Evolutionary conservation across 2,888 invertebrate species (phyloP), one percentile per base, ranked within the genome.

Genomic region (Dioctria linearis): DNA sequence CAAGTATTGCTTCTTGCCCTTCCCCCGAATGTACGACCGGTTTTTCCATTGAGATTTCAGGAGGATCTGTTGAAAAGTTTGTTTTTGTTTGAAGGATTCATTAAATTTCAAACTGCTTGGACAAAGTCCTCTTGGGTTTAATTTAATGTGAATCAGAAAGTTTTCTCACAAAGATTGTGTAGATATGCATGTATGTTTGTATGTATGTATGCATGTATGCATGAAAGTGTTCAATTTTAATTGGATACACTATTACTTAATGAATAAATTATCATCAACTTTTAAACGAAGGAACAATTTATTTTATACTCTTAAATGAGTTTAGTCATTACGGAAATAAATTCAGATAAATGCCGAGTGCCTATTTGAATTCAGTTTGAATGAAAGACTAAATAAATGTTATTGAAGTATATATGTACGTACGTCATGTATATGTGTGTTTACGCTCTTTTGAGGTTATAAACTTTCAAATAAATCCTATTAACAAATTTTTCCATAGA

Each of bases 1-100:
- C 91, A 39, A 92, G 89, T 82, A 91, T 90, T 4, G 91, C 91
- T 85, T 91, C 91, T 84, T 90, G 89, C 67, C 91, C 91, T 86
- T 91, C 91, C 3, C 91, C 91, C 25, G 91, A 90, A 85, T 92
- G 91, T 75, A 92, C 90, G 85, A 91, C 90, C 51, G 90, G 89
- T 82, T 90, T 88, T 85, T 91, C 91, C 69, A 91, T 80, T n/a
- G 69, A 65, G 40, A 83, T 82, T 82, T 83, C 83, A 8, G 83
- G 83, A 42, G 83, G 83, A 82, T 81, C 82, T 82, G 57, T 54
- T 59, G 59, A 59, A 59, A 59, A 25, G 25, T 25, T 25, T 25
- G 71, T 79, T 69, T 61, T 67, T 39, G 69, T 79, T 69, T 51
- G 54, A 46, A 49, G 43, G 65, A 40, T 71, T 71, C 51, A 71